Conservation (phyloP, 1,140 invertebrate species). For the Trichoplusia ni region DNA sequence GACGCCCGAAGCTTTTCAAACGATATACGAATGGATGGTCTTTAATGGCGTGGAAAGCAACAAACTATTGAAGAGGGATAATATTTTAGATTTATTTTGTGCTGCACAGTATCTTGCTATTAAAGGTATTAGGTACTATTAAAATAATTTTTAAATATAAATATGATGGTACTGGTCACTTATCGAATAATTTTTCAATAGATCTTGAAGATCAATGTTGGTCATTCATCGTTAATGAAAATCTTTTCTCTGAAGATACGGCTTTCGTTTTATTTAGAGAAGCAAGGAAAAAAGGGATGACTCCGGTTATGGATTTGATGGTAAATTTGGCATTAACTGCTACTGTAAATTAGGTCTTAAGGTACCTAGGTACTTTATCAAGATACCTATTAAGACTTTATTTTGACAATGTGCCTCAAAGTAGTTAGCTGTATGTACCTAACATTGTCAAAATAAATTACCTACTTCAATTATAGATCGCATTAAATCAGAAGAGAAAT, state of each 20-base stretch:
- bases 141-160: background rate
- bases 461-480: too few relatives aligned
- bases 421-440: too few relatives aligned
- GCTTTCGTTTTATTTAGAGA: slow-evolving; percentile 87
- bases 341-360: too few relatives aligned
- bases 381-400: too few relatives aligned
- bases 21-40: slow-evolving; percentile 90
- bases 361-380: too few relatives aligned
- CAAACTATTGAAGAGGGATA: slow-evolving; percentile 83
- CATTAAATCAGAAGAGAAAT: too few relatives aligned
- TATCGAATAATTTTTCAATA: slow-evolving; percentile 44
- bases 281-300: slow-evolving; percentile 81
- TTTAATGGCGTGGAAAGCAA: slow-evolving; percentile 82
- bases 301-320: slow-evolving; percentile 86
- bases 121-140: slow-evolving; percentile 76
- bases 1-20: slow-evolving; percentile 83
- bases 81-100: slow-evolving; percentile 86
- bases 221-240: slow-evolving; percentile 86
- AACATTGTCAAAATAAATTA: too few relatives aligned
- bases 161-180: slow-evolving; percentile 39
- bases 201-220: slow-evolving; percentile 88
- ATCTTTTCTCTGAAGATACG: slow-evolving; percentile 86
- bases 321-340: slow-evolving; percentile 51
- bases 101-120: slow-evolving; percentile 85
- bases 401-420: too few relatives aligned